Evolutionary conservation across 2,113 vertebrate genomes (phyloP).

Genomic region (Lagopus muta): DNA sequence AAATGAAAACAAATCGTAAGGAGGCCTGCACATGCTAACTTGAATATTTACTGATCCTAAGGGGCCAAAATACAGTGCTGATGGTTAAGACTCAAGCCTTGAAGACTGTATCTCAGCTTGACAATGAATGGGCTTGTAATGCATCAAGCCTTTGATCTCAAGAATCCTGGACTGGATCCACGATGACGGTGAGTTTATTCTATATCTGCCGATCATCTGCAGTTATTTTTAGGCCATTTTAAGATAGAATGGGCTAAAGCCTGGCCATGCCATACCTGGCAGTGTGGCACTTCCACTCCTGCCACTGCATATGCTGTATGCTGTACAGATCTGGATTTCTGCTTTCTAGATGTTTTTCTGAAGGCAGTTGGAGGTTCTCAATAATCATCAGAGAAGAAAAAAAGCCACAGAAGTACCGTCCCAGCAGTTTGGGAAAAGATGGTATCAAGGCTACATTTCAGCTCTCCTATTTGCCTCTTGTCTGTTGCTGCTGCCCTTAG

Average conservation of each 20-base stretch:
- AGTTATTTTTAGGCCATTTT: not conserved
- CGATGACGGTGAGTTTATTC: not conserved
- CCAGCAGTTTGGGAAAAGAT: not conserved
- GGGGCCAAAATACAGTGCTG: not conserved
- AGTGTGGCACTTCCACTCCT: not conserved
- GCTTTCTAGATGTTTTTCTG: not conserved
- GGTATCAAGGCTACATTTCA: not conserved
- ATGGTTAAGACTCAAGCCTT: not conserved
- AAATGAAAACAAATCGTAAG: not conserved
- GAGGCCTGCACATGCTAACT: not conserved
- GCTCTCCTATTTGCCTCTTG: not conserved
- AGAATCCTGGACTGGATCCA: not conserved
- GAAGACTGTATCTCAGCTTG: not conserved
- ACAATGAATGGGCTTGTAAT: not conserved
- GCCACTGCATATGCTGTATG: not conserved
- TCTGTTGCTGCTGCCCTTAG: not conserved
- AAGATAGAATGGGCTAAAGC: not conserved
- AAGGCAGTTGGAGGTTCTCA: not conserved
- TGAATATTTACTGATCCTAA: not conserved
- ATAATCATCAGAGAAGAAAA: not conserved
- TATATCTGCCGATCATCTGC: too few species aligned
- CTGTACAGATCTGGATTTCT: not conserved
- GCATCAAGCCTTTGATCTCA: not conserved
- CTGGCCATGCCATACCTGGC: rapidly evolving
- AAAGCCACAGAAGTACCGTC: not conserved